Percentiles rank a stretch among this genome's conserved stretches.
phyloP scores from a whole-genome alignment of 2,797 vertebrate species.

The Crocidura indochinensis region DNA sequence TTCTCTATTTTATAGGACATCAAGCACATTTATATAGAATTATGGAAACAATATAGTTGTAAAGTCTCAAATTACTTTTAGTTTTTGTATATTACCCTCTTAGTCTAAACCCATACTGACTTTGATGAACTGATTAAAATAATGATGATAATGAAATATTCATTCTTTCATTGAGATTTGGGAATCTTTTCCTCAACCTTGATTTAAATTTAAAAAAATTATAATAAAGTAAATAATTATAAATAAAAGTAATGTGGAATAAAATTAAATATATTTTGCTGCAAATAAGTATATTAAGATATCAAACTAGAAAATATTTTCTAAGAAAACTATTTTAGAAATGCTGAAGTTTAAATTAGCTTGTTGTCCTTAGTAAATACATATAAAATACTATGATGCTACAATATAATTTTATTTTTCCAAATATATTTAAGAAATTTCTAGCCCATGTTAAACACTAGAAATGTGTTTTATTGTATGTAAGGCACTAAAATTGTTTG shows the following conservation, averaged over 20 bases:
- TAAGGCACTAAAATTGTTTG: background rate
- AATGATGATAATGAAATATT: background rate
- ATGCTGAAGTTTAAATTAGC: background rate
- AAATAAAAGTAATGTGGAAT: too few relatives aligned
- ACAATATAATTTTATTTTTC: background rate
- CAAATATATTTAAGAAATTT: too few relatives aligned
- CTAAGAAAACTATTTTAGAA: background rate
- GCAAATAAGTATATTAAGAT: constrained; percentile 9
- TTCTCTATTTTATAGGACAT: background rate
- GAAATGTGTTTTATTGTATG: background rate
- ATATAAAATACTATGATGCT: background rate
- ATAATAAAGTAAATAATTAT: too few relatives aligned
- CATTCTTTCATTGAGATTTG: background rate
- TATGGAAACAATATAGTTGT: background rate
- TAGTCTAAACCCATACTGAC: background rate
- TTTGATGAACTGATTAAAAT: background rate
- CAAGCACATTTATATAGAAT: background rate
- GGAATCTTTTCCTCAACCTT: background rate
- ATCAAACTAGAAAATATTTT: background rate
- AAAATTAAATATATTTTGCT: background rate
- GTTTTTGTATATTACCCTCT: background rate
- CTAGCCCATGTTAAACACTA: too few relatives aligned
- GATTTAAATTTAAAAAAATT: constrained; percentile 7
- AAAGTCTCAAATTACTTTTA: background rate
- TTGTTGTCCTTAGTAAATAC: background rate